Conservation (phyloP, 1,140 invertebrate species). For the Mercenaria mercenaria region DNA sequence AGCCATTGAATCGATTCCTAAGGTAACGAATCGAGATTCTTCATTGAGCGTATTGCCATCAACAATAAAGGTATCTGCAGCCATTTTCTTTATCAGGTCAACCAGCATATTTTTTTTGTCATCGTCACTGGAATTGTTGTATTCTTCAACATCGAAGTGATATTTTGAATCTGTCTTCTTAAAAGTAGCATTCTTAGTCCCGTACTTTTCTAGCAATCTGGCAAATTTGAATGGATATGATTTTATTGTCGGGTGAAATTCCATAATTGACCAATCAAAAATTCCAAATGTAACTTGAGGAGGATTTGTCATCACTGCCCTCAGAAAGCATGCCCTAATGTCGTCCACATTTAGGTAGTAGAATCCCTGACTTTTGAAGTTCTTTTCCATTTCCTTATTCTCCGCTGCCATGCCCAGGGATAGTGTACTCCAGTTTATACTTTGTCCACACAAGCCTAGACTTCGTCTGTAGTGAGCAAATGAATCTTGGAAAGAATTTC, state of each 20-base stretch:
- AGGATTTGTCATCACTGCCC: constrained; percentile 15
- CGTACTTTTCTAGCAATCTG: neutral
- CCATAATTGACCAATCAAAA: constrained; percentile 13
- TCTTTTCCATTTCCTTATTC: constrained; percentile 14
- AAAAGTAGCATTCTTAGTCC: neutral
- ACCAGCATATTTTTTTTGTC: neutral
- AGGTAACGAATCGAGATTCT: neutral
- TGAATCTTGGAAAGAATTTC: constrained; percentile 76
- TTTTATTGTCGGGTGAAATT: neutral
- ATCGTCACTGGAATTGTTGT: neutral
- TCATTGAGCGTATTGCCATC: neutral
- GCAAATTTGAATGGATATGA: neutral
- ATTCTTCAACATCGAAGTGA: neutral
- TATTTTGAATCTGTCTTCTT: constrained; percentile 11
- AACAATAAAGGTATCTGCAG: constrained; percentile 16
- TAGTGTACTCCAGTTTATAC: constrained; percentile 50
- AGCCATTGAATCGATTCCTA: constrained; percentile 56
- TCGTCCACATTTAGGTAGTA: neutral
- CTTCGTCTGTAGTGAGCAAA: constrained; percentile 71
- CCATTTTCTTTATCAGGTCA: constrained; percentile 9
- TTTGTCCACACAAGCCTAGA: constrained; percentile 66
- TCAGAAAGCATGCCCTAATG: constrained; percentile 10
- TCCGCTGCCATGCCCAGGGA: constrained; percentile 50
- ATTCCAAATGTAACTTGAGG: constrained; percentile 21
- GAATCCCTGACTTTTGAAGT: constrained; percentile 32